Evolutionary conservation across 2,797 vertebrate species (phyloP), one percentile per base, ranked within the genome.

Genomic region (Melanotaenia parkinsoni): DNA sequence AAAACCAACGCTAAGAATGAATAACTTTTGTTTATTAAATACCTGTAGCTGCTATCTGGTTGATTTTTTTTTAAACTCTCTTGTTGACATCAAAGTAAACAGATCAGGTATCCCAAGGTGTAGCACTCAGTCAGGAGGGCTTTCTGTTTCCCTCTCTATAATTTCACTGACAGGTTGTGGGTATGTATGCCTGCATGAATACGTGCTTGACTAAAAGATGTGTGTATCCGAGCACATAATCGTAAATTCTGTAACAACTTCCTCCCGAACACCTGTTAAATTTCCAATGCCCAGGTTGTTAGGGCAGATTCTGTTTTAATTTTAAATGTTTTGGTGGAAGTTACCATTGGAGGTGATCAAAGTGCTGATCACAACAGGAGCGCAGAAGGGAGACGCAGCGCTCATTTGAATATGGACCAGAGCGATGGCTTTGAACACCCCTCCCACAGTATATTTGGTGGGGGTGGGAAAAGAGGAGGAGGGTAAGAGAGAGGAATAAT

Each of bases 181-280:
- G 74, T 70, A 28, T 20, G n/a, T 56, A 73, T 76, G 71, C 83
- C 63, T 79, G 72, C 58, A 53, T 53, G 64, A 57, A 56, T 57
- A 72, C 47, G 11, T 43, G 75, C 80, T 74, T 64, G 64, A 81
- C 82, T 85, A 64, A 88, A 33, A 89, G 69, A 77, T 86, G 92
- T 88, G 74, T 89, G 82, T 89, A 83, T 82, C 88, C 76, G 73
- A 88, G 87, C 72, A 79, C 72, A 71, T 94, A 91, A 94, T 93
- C 81, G 60, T 84, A 84, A 92, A 93, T 95, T 95, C 91, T 91
- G 68, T 95, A 93, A 89, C 80, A 90, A 94, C 91, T 93, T 94
- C 87, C 79, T 92, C 71, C 80, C 77, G 85, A 94, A 89, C 87
- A 92, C 91, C 89, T 94, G 90, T 94, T 95, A 89, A 92, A 94